Conservation (phyloP, 2,113 vertebrate species). For the Notarius quadriscutis region DNA sequence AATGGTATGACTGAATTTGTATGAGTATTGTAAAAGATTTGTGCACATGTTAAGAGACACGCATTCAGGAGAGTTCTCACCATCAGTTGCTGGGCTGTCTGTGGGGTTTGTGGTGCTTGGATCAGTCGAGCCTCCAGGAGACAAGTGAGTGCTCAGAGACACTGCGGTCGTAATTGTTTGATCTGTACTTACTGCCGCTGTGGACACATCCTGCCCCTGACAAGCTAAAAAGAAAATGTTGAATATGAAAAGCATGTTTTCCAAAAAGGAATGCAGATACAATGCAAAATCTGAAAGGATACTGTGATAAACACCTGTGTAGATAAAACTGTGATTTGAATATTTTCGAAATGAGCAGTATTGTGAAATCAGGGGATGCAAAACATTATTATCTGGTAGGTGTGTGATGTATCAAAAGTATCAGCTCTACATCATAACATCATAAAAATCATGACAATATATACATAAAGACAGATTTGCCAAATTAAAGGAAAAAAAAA, state of each 20-base stretch:
- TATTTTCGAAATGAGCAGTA: background rate
- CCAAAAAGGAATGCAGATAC: background rate
- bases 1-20: background rate
- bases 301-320: background rate
- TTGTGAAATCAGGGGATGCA: background rate
- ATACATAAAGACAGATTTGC: background rate
- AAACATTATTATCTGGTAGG: background rate
- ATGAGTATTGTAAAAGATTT: background rate
- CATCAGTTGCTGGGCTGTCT: background rate
- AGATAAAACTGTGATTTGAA: background rate
- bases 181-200: background rate
- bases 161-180: background rate
- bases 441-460: background rate
- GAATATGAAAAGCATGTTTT: background rate
- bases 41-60: background rate
- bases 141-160: no score
- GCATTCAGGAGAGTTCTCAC: background rate
- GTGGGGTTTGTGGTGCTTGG: background rate
- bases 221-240: conserved; percentile 16
- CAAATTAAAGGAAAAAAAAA: background rate
- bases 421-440: background rate
- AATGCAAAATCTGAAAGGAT: background rate
- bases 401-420: background rate
- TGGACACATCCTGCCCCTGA: conserved; percentile 19
- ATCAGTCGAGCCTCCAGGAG: background rate